Conservation (phyloP, 2,888 invertebrate genomes). For the Siphlonurus alternatus region DNA sequence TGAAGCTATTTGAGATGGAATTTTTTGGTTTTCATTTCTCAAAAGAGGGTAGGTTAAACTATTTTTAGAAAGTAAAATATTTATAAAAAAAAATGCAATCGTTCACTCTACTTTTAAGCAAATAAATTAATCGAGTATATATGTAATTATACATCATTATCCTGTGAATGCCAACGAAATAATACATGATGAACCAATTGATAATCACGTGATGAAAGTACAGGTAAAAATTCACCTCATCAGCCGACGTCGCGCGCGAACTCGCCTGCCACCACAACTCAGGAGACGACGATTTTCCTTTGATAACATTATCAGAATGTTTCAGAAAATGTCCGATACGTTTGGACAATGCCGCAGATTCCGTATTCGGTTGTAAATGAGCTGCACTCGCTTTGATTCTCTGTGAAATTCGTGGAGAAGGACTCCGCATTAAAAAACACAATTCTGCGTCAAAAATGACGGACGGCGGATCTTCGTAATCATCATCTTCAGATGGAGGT, state of each 20-base stretch:
- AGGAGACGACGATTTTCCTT: neutral
- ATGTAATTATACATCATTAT: no score
- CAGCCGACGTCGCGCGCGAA: neutral
- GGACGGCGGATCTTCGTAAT: constrained; percentile 32
- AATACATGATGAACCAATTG: no score
- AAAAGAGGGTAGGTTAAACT: no score
- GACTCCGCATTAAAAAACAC: constrained; percentile 52
- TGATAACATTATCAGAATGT: neutral
- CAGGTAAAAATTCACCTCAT: neutral
- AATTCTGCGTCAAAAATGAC: constrained; percentile 69
- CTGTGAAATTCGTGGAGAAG: constrained; percentile 36
- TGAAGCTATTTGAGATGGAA: no score
- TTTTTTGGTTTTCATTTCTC: no score
- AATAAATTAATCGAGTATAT: no score
- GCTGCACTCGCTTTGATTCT: constrained; percentile 55
- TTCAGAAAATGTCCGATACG: constrained; percentile 66
- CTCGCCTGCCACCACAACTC: neutral
- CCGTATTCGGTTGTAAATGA: constrained; percentile 55
- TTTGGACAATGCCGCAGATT: constrained; percentile 53
- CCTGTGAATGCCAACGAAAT: no score
- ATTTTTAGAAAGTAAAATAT: no score
- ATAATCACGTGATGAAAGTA: no score
- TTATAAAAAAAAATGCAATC: no score
- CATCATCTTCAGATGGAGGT: neutral
- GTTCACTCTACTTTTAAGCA: no score